phyloP scores from a whole-genome alignment of 2,888 invertebrate species.

The Agrotis segetum region DNA sequence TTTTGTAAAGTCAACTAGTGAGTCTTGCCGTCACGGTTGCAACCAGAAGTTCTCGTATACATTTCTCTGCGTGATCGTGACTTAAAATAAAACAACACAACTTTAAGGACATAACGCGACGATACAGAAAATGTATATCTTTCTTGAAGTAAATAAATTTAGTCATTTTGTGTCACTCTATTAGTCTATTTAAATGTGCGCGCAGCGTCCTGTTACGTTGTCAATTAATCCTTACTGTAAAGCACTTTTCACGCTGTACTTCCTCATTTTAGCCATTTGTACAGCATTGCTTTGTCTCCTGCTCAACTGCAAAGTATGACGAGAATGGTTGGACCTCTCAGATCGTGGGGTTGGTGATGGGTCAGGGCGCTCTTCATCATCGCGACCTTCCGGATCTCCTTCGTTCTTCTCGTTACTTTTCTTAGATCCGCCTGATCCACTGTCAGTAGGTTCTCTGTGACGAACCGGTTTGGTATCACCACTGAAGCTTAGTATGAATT shows the following conservation, averaged over 20 bases:
- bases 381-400: conserved; percentile 72
- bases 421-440: conserved; percentile 78
- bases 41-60: too few species aligned
- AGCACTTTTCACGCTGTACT: conserved; percentile 74
- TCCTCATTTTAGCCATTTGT: conserved; percentile 84
- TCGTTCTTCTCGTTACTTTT: conserved; percentile 73
- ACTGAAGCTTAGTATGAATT: conserved; percentile 93
- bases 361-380: conserved; percentile 70
- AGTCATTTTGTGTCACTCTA: too few species aligned
- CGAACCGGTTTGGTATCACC: conserved; percentile 93
- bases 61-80: too few species aligned
- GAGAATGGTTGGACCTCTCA: conserved; percentile 81
- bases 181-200: too few species aligned
- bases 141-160: too few species aligned
- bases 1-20: too few species aligned
- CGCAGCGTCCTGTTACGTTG: too few species aligned
- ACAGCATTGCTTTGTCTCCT: conserved; percentile 85
- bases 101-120: too few species aligned
- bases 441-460: conserved; percentile 83
- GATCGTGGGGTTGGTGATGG: conserved; percentile 80
- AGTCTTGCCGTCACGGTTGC: too few species aligned
- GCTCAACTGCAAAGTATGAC: conserved; percentile 80
- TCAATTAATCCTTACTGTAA: conserved; percentile 5
- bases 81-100: too few species aligned
- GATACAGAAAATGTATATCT: too few species aligned